Evolutionary conservation across 2,888 invertebrate species (phyloP).

Genomic region (Hemithea aestivaria): DNA sequence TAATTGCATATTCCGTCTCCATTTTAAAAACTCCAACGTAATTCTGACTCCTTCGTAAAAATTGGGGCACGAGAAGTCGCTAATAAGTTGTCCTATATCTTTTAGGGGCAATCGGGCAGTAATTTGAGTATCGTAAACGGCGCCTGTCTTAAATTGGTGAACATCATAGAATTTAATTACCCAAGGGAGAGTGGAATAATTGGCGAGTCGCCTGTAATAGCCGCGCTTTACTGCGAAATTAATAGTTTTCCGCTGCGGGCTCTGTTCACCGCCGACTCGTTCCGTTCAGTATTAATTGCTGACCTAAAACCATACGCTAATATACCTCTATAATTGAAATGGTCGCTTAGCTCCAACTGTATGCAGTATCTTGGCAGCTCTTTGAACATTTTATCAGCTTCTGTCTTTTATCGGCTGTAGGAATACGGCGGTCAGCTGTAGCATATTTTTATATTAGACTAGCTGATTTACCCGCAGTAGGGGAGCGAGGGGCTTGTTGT

Average conservation of each 20-base stretch:
- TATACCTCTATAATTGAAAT: conserved; percentile 45
- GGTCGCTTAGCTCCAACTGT: conserved; percentile 22
- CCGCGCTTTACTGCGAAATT: conserved; percentile 67
- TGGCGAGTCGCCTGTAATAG: conserved; percentile 69
- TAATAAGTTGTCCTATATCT: conserved; percentile 49
- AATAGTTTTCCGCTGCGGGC: conserved; percentile 67
- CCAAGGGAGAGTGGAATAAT: conserved; percentile 67
- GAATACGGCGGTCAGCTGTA: too few species aligned
- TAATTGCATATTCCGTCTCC: conserved; percentile 4
- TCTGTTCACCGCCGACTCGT: conserved; percentile 50
- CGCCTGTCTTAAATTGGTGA: conserved; percentile 71
- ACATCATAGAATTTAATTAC: conserved; percentile 75
- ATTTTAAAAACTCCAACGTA: conserved; percentile 9
- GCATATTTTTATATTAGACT: too few species aligned
- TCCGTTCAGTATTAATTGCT: conserved; percentile 63
- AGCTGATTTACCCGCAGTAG: too few species aligned
- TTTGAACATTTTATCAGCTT: conserved; percentile 9
- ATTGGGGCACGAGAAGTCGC: conserved; percentile 26
- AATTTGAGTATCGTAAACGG: conserved; percentile 71
- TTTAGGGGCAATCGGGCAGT: conserved; percentile 68
- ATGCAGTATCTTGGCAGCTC: conserved; percentile 18
- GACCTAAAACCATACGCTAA: conserved; percentile 50
- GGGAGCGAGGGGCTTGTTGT: too few species aligned
- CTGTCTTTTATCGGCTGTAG: conserved; percentile 5
- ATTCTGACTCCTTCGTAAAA: conserved; percentile 25